Base-by-base conservation (phyloP, 2,113 vertebrate species). In the Gambusia holbrooki region DNA sequence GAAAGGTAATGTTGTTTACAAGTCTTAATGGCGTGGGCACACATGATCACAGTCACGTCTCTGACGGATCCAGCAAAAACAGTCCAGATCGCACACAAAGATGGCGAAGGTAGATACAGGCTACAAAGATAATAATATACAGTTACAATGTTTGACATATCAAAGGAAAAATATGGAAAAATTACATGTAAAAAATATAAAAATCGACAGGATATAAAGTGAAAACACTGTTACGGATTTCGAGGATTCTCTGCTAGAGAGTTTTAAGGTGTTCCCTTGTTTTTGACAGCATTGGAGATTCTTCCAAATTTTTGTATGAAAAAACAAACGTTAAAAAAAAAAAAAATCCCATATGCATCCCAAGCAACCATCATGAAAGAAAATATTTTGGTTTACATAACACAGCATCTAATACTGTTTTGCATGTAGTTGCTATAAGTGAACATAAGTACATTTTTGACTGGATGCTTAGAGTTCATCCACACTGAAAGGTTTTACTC, bases 141-240 rank as follows among this genome's bases (percentile, higher is more conserved):
- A 87, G 84, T 65, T 89, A 90, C 87, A 90, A 91, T 89, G 87
- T 83, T 83, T 69, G 88, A 91, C 80, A 84, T 90, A 89, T 89
- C 63, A 91, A 93, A 92, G 71, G 88, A 94, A 92, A 71, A 63
- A 32, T 69, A 88, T 88, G 88, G 80, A 80, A 90, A 90, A 85
- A 15, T 6, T 3, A 76, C 88, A 73, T 84, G 84, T 93, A 92
- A 90, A 92, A 93, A 92, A 93, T 92, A 92, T 89, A 94, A 92
- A 94, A 94, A 91, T 89, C 30, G 85, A 88, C 87, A 90, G 71
- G 75, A 87, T 92, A 92, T 87, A 93, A 90, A 91, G 90, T 90
- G 92, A 93, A 90, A 83, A 92, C 89, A 91, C 77, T 79, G 79
- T 91, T 91, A 82, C 85, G 81, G 78, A 89, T 90, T 87, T 83